Evolutionary conservation across 2,888 invertebrate genomes (phyloP), one percentile per base, ranked within the genome.

Genomic region (Drosophila setosimentum): DNA sequence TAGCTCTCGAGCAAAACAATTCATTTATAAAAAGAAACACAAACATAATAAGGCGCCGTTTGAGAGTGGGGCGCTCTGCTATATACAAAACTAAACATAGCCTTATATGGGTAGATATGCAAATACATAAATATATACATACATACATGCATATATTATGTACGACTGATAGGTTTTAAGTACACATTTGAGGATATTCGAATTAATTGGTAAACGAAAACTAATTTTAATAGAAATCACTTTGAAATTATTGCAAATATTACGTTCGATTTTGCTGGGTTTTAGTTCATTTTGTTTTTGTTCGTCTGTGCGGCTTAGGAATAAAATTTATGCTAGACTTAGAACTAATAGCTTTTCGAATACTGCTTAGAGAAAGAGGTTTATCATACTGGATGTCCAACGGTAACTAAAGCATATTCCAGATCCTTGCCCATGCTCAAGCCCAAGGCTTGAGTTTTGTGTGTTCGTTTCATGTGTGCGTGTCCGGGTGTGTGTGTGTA

Each of bases 291-390:
- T 67, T 66, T 59, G 61, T 67, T 75, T 68, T 60, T 53, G 40
- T 67, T 73, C 54, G 51, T 81, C 55, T 69, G 83, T 85, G 76
- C 75, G 58, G 68, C 89, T 89, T 89, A 89, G 30, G 27, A 8
- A 72, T 81, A 84, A 32, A 87, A 87, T 80, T 84, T 91, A 90
- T 74, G 75, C 91, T 91, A 91, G 71, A 78, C 90, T 92, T 92
- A 91, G 73, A 67, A 29, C 92, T 93, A 93, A 84, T 92, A 91
- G 93, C 93, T 93, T 93, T 93, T 93, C 93, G 93, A 93, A 93
- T 93, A 93, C 93, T 93, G 93, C 93, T 93, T 93, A 93, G 93
- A 93, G 93, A 93, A 92, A 84, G 92, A 90, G 92, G 92, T 92
- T 92, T 92, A 93, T 92, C 84, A 91, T 92, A 92, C 93, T 93